Base-by-base conservation (phyloP, 2,113 vertebrate species). In the Axis porcinus region DNA sequence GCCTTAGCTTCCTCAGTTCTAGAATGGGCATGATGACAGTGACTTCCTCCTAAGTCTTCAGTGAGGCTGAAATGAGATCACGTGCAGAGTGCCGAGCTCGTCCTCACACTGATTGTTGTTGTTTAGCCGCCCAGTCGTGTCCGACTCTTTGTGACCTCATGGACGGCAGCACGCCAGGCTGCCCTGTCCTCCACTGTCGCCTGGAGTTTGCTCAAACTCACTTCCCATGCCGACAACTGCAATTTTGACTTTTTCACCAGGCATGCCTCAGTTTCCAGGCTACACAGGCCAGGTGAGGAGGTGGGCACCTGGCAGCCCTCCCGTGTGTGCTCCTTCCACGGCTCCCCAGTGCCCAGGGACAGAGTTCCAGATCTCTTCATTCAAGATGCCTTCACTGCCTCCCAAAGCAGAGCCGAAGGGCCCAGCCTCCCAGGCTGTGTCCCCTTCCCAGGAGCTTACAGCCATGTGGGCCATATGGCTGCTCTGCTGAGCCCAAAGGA, bases 391-490 rank as follows among this genome's bases (percentile, higher is more conserved):
- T 62, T 13, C 16, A 55, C 33, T 5, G 0, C 47, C 21, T 27
- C 47, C 36, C 47, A 21, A 43, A 16, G 25, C 5, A 0, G 62
- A 27, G 30, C 27, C 1, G 1, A 47, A 30, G 60, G 47, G 76
- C 17, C 57, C 19, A 6, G 6, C 70, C 23, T 52, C n/a, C 7
- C 50, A 8, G 11, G 9, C 12, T 6, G 1, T 17, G 30, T 16
- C 19, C 54, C 43, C 78, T 86, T 62, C 79, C 30, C 27, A 50
- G 0, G 40, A 50, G 55, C 54, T 25, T 6, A 28, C 30, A 10
- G 25, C 25, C 25, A 4, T 19, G 40, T 28, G 40, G 33, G 14
- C 40, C 36, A 15, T 0, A 0, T 30, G 1, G 1, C 25, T 19
- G 2, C 23, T 23, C 86, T 14, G 9, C 36, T 5, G 33, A 74